Evolutionary conservation across 2,113 vertebrate genomes (phyloP).

Genomic region (Hystrix cristata): DNA sequence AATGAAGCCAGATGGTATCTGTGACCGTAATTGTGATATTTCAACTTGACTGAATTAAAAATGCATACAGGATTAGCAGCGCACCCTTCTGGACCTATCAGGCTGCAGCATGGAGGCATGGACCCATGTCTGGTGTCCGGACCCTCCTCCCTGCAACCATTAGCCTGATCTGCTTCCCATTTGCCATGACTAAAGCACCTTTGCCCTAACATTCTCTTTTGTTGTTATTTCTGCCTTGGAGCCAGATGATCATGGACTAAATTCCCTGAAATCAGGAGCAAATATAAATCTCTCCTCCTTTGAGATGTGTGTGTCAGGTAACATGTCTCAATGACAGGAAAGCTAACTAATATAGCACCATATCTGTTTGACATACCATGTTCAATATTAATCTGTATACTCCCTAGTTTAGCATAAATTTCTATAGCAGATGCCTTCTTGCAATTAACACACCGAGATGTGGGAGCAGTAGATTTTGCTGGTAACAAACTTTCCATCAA

Average conservation of each 20-base stretch:
- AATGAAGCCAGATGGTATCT: constrained; percentile 75
- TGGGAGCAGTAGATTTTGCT: constrained; percentile 89
- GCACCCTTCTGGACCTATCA: too few species aligned
- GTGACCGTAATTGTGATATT: not conserved
- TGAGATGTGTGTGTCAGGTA: not conserved
- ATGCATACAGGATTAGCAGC: not conserved
- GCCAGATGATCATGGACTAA: not conserved
- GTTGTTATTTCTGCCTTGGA: too few species aligned
- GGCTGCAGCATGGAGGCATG: not conserved
- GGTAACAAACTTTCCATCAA: constrained; percentile 90
- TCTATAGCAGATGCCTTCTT: constrained; percentile 90
- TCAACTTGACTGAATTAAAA: not conserved
- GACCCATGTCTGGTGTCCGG: not conserved
- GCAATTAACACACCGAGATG: constrained; percentile 90
- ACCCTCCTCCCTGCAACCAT: not conserved
- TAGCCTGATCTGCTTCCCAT: not conserved
- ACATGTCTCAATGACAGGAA: not conserved
- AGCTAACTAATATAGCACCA: not conserved
- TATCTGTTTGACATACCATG: constrained; percentile 85
- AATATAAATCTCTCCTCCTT: not conserved
- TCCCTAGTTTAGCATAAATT: constrained; percentile 90
- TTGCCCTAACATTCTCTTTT: not conserved
- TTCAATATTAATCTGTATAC: constrained; percentile 86
- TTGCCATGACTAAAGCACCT: not conserved
- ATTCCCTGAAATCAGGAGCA: not conserved